Conservation (phyloP, 2,888 invertebrate species). For the Petrophora chlorosata region DNA sequence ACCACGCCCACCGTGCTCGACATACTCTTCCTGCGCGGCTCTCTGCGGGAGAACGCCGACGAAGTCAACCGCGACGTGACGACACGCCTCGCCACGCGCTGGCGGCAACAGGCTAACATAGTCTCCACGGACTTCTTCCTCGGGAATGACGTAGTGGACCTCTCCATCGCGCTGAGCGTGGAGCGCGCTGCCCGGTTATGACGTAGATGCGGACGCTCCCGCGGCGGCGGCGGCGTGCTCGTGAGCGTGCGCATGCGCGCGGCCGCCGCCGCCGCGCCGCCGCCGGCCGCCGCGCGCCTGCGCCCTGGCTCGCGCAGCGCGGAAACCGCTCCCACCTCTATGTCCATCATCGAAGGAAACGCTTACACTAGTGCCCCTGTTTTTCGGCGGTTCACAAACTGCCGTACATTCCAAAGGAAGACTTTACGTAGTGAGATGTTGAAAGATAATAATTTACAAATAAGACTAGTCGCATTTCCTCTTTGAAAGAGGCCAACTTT, state of each 20-base stretch:
- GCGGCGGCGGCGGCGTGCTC: conserved; percentile 63
- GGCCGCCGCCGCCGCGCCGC: conserved; percentile 11
- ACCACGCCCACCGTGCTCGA: conserved; percentile 87
- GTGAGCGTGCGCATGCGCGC: conserved; percentile 38
- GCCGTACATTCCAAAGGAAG: conserved; percentile 29
- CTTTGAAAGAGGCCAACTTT: conserved; percentile 47
- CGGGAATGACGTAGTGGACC: conserved; percentile 87
- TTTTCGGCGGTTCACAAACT: neutral
- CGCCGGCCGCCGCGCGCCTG: conserved; percentile 45
- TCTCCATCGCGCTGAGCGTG: conserved; percentile 82
- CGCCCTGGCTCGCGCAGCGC: conserved; percentile 57
- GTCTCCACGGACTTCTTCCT: conserved; percentile 90
- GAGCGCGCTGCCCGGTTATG: conserved; percentile 73
- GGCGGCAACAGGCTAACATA: conserved; percentile 87
- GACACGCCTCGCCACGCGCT: conserved; percentile 86
- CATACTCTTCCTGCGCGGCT: conserved; percentile 84
- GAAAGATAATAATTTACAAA: conserved; percentile 53
- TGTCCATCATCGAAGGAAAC: conserved; percentile 33
- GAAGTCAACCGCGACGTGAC: conserved; percentile 88
- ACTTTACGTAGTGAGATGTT: conserved; percentile 59
- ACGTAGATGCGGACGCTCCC: conserved; percentile 56
- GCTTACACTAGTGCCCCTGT: conserved; percentile 13
- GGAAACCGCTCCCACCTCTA: conserved; percentile 40
- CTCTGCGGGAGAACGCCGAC: conserved; percentile 86
- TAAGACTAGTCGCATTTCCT: conserved; percentile 61